These are phyloP conservation scores for Harpagoxenus sublaevis DNA, from an alignment of 2,888 invertebrate species.

Conservation along the genomic window DNA sequence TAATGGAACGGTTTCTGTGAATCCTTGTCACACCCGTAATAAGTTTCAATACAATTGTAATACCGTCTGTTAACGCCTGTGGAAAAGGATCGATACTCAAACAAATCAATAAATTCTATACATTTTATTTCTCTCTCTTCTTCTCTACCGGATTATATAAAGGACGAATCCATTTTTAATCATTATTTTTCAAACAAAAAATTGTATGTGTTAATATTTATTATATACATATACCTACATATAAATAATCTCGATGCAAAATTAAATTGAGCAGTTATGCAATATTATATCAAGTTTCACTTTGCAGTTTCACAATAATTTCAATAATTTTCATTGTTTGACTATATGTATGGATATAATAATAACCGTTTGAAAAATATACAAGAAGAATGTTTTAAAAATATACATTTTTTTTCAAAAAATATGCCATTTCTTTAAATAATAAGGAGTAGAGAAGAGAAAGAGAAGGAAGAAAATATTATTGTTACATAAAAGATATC, in stretches of 20 bases:
- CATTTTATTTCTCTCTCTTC: not conserved
- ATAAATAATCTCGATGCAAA: not conserved
- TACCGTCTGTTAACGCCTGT: not conserved
- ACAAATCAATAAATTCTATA: constrained; percentile 5
- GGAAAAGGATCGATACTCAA: constrained; percentile 3
- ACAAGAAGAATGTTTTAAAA: not conserved
- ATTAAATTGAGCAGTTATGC: not conserved
- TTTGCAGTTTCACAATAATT: not conserved
- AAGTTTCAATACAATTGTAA: constrained; percentile 43
- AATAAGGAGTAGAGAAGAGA: not conserved
- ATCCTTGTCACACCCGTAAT: constrained; percentile 63
- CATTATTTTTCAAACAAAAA: not conserved
- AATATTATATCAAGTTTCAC: not conserved
- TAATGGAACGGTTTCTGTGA: constrained; percentile 45
- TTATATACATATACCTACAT: not conserved
- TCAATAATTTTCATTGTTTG: not conserved
- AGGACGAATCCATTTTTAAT: not conserved
- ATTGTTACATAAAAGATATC: constrained; percentile 4
- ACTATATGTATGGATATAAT: not conserved
- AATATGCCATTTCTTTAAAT: not conserved
- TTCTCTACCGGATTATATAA: not conserved
- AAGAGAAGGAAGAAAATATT: not conserved
- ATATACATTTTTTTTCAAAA: not conserved
- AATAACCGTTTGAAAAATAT: not conserved
- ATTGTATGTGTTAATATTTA: not conserved